A percentile compares a stretch with the other conserved stretches of the same genome.
These are phyloP conservation scores for Drosophila micromelanica DNA, from an alignment of 1,140 invertebrate genomes.

Conservation along the genomic window DNA sequence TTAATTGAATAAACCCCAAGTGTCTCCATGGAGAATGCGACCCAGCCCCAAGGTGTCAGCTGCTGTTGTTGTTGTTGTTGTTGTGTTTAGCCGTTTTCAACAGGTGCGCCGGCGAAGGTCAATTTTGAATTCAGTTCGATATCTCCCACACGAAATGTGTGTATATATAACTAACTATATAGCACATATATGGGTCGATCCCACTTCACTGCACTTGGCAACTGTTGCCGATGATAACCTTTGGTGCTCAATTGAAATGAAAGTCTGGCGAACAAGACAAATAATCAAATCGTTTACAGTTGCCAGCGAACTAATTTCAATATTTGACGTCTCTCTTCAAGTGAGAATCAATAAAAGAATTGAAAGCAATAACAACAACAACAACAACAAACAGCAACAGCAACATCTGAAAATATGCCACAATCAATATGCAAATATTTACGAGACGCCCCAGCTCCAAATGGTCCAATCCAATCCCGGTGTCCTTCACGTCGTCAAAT, in stretches of 20 bases:
- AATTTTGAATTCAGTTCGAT: slow-evolving; percentile 5
- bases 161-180: slow-evolving; percentile 1
- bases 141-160: neutral
- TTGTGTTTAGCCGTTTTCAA: slow-evolving; percentile 22
- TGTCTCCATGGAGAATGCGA: slow-evolving; percentile 45
- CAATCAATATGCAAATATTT: slow-evolving; percentile 76
- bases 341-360: slow-evolving; percentile 64
- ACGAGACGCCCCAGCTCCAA: slow-evolving; percentile 33
- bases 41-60: slow-evolving; percentile 59
- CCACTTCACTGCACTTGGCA: slow-evolving; percentile 30
- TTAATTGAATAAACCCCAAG: slow-evolving; percentile 39
- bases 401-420: slow-evolving; percentile 61
- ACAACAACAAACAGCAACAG: too few species aligned
- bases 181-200: neutral
- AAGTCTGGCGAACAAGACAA: slow-evolving; percentile 30
- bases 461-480: slow-evolving; percentile 25
- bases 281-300: slow-evolving; percentile 52
- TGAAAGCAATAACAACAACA: slow-evolving; percentile 41
- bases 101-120: slow-evolving; percentile 67
- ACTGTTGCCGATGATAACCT: slow-evolving; percentile 53
- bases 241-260: slow-evolving; percentile 39
- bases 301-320: slow-evolving; percentile 63
- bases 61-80: too few species aligned
- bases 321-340: slow-evolving; percentile 49
- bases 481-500: slow-evolving; percentile 68